Evolutionary conservation across 2,888 invertebrate genomes (phyloP).

Genomic region (Caenorhabditis afra): DNA sequence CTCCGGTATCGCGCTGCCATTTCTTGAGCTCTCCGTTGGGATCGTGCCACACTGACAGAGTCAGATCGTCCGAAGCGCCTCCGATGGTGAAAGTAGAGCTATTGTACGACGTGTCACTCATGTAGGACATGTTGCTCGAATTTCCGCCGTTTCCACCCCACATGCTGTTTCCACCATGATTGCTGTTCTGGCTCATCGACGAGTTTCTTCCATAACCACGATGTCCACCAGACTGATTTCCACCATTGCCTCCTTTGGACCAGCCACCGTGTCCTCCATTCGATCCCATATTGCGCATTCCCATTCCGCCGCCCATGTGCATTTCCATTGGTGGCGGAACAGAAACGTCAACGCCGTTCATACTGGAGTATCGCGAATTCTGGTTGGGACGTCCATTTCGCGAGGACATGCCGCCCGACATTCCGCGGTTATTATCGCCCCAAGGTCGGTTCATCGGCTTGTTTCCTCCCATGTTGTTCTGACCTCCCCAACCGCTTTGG

Average conservation of each 20-base stretch:
- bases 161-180: conserved; percentile 21
- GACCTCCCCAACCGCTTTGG: conserved; percentile 57
- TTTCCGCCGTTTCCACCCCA: conserved; percentile 29
- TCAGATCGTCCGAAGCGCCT: conserved; percentile 67
- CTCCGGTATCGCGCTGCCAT: conserved; percentile 74
- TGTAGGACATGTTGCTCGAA: conserved; percentile 35
- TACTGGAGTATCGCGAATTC: conserved; percentile 52
- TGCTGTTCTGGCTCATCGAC: conserved; percentile 17
- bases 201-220: conserved; percentile 5
- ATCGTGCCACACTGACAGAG: conserved; percentile 66
- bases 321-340: conserved; percentile 74
- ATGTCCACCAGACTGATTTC: conserved; percentile 20
- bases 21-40: conserved; percentile 73
- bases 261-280: conserved; percentile 39
- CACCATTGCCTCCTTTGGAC: conserved; percentile 27
- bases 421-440: conserved; percentile 49
- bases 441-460: conserved; percentile 53
- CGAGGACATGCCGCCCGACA: conserved; percentile 54
- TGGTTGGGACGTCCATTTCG: conserved; percentile 55
- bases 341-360: conserved; percentile 67
- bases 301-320: conserved; percentile 55
- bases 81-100: conserved; percentile 60
- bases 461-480: conserved; percentile 52
- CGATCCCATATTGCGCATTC: conserved; percentile 48
- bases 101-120: conserved; percentile 30